Evolutionary conservation across 2,888 invertebrate species (phyloP), one percentile per base, ranked within the genome.

Genomic region (Caenorhabditis sp.): DNA sequence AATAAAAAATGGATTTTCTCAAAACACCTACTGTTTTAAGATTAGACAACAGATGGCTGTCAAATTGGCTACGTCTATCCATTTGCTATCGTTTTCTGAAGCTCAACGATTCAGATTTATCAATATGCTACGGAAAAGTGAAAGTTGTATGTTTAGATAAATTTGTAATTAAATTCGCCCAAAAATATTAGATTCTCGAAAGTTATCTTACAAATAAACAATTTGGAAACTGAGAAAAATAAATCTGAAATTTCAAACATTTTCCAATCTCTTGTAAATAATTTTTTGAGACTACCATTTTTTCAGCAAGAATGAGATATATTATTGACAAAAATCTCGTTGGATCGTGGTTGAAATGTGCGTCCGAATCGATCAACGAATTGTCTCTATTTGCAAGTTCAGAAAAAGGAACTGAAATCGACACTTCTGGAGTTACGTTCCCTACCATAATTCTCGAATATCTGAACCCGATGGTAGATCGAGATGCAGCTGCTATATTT

Each of bases 261-360:
- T n/a, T n/a, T n/a, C n/a, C n/a, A n/a, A n/a, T n/a, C n/a, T n/a
- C n/a, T n/a, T n/a, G n/a, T n/a, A n/a, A n/a, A n/a, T n/a, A n/a
- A n/a, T n/a, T n/a, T n/a, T 57, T 57, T 14, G 31, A 27, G 6
- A 27, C 12, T 17, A n/a, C 23, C 2, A 31, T 57, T n/a, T 57
- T 49, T 71, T 31, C 55, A 73, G 73, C 54, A 6, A 61, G 73
- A 21, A 59, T 66, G 10, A 54, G 62, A 57, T 62, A 68, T 19
- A 50, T 62, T 1, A 59, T 73, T 51, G 65, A 68, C 21, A 62
- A 68, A 19, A 59, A 62, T 19, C 73, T 73, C 8, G 73, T 73
- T 6, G 62, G 55, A 23, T 58, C 68, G 2, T 73, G 73, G 73
- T 68, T 73, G 65, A 57, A 43, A 31, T 63, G 53, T 1, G 62